These are phyloP conservation scores for Ceramica pisi DNA, from an alignment of 2,888 invertebrate genomes.

Conservation along the genomic window DNA sequence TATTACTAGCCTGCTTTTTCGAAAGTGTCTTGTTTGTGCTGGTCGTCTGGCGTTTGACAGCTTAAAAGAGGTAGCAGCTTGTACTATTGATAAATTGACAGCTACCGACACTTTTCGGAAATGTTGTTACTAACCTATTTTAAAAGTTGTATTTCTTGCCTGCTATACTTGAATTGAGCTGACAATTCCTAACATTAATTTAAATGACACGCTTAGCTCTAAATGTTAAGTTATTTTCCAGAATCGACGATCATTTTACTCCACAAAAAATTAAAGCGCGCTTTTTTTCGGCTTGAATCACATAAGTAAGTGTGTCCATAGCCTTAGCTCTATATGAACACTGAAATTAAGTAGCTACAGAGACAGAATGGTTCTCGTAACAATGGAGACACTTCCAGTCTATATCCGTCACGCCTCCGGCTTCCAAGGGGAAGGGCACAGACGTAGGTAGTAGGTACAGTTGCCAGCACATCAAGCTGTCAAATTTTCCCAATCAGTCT, in stretches of 20 bases:
- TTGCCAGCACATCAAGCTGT: no score
- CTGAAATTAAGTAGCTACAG: conserved; percentile 13
- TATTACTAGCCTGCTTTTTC: conserved; percentile 21
- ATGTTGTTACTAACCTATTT: background rate
- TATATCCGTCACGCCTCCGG: conserved; percentile 51
- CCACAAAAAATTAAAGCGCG: background rate
- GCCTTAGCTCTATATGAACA: conserved; percentile 15
- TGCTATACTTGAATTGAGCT: no score
- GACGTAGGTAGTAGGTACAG: background rate
- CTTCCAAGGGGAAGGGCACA: conserved; percentile 46
- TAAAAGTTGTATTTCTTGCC: background rate
- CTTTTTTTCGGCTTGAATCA: background rate
- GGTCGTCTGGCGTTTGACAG: conserved; percentile 41
- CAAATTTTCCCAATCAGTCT: no score
- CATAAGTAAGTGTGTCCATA: conserved; percentile 3
- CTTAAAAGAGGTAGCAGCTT: conserved; percentile 46
- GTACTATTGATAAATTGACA: conserved; percentile 26
- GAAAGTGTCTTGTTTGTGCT: conserved; percentile 34
- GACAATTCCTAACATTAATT: no score
- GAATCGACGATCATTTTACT: no score
- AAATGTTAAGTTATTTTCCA: no score
- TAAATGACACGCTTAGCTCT: no score
- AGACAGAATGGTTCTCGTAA: conserved; percentile 27
- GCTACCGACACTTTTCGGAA: conserved; percentile 4
- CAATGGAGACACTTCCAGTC: conserved; percentile 53